Percentiles rank a stretch among this genome's conserved stretches.
These are phyloP conservation scores for Propithecus deckenii DNA, from an alignment of 2,797 vertebrate species.

Conservation along the genomic window DNA sequence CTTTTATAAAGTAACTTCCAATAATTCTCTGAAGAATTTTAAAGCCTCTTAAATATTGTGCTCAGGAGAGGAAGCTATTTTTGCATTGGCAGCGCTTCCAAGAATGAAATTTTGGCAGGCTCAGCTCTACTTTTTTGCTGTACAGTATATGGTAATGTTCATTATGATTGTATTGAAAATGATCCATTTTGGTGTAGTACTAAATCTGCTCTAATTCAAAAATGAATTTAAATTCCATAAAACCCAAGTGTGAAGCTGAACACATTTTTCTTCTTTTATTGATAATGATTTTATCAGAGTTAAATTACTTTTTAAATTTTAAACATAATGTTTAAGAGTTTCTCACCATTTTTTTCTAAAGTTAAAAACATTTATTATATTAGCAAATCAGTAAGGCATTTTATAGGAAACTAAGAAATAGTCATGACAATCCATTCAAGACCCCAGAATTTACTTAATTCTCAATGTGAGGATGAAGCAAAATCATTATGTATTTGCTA, in stretches of 20 bases:
- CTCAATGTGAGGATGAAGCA: constrained; percentile 42
- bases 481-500: constrained; percentile 39
- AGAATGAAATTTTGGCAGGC: constrained; percentile 72
- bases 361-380: constrained; percentile 11
- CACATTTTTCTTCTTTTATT: constrained; percentile 24
- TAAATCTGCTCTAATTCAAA: constrained; percentile 76
- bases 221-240: constrained; percentile 64
- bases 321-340: neutral
- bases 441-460: neutral
- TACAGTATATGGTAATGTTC: constrained; percentile 64
- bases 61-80: constrained; percentile 53
- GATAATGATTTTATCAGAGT: neutral
- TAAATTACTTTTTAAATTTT: neutral
- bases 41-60: constrained; percentile 61
- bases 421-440: neutral
- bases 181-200: constrained; percentile 62
- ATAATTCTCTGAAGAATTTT: constrained; percentile 69
- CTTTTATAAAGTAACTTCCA: constrained; percentile 65
- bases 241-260: neutral
- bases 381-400: constrained; percentile 30
- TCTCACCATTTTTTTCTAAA: neutral
- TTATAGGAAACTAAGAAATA: constrained; percentile 18
- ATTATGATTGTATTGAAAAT: constrained; percentile 71
- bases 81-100: constrained; percentile 41
- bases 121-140: constrained; percentile 56